These are phyloP conservation scores for Ceratitis capitata DNA, from an alignment of 1,140 invertebrate genomes.

Conservation along the genomic window DNA sequence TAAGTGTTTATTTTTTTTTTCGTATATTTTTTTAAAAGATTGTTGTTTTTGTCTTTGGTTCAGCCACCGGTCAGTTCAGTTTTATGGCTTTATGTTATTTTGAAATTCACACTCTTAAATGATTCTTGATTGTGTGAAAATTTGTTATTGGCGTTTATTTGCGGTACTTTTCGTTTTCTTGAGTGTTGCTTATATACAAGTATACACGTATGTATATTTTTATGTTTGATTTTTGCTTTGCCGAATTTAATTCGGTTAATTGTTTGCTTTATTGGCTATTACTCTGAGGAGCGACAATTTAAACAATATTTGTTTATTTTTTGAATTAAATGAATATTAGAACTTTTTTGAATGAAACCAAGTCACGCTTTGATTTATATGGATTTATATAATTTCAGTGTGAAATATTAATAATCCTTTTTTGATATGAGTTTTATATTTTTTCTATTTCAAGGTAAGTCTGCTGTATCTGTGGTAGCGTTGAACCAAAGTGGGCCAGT, in stretches of 20 bases:
- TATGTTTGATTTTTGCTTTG: neutral
- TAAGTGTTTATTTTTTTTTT: neutral
- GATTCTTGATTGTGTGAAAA: neutral
- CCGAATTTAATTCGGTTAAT: neutral
- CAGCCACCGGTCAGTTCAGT: neutral
- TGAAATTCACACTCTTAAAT: constrained; percentile 1
- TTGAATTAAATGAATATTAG: no score
- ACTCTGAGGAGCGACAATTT: no score
- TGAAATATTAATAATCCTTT: no score
- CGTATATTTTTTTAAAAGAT: neutral
- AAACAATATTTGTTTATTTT: no score
- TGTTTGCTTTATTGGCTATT: no score
- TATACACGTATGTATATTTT: neutral
- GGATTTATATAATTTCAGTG: no score
- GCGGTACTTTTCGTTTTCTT: neutral
- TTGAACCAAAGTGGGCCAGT: no score
- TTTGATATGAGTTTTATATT: no score
- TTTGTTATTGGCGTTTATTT: neutral
- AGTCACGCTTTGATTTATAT: no score
- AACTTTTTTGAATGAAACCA: no score
- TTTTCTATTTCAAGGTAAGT: no score
- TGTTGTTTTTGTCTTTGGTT: neutral
- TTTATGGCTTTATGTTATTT: neutral
- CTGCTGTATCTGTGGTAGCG: no score
- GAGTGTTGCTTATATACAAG: neutral